Conservation (phyloP, 2,797 vertebrate genomes). For the Centropyge bicolor region DNA sequence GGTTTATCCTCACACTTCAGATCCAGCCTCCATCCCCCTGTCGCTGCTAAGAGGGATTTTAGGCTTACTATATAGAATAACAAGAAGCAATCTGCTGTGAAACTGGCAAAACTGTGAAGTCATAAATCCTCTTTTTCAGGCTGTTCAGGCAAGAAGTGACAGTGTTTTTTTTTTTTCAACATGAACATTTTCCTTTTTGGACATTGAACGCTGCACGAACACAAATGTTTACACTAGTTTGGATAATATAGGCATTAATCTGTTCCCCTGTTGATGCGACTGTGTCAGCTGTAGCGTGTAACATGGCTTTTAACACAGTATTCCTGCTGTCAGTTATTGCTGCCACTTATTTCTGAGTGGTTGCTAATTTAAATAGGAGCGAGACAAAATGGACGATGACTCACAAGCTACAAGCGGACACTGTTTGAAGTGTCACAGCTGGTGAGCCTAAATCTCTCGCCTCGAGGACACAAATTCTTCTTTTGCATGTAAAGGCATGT, state of each 20-base stretch:
- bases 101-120: constrained; percentile 67
- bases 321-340: constrained; percentile 15
- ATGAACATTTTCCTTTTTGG: background rate
- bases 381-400: constrained; percentile 30
- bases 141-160: background rate
- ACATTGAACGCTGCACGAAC: background rate
- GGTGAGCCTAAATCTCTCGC: constrained; percentile 45
- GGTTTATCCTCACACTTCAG: constrained; percentile 50
- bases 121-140: constrained; percentile 58
- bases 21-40: constrained; percentile 37
- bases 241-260: background rate
- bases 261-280: background rate
- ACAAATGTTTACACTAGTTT: background rate
- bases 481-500: constrained; percentile 44
- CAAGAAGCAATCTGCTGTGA: constrained; percentile 68
- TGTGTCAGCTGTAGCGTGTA: background rate
- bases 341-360: constrained; percentile 15
- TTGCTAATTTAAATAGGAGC: constrained; percentile 5
- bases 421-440: constrained; percentile 56
- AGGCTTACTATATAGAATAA: constrained; percentile 68
- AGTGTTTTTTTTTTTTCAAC: background rate
- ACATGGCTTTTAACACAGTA: background rate
- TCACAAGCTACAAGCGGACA: constrained; percentile 19
- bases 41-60: constrained; percentile 61
- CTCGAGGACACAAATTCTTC: constrained; percentile 53